Base-by-base conservation (phyloP, 2,888 invertebrate species). In the Athetis lepigone region DNA sequence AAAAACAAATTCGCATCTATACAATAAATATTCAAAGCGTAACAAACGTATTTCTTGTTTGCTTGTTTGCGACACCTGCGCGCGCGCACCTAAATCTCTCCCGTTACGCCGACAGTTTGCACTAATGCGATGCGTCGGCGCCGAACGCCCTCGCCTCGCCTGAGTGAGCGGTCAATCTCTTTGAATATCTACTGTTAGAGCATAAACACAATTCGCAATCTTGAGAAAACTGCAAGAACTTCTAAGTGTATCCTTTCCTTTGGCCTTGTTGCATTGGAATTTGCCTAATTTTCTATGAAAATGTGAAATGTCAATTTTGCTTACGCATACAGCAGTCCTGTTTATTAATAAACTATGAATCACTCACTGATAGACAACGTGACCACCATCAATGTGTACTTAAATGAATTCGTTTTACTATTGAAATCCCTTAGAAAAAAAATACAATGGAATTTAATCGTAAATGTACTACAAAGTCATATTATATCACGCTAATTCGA, bases 61-160 rank as follows among this genome's bases (percentile, higher is more conserved):
- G 57, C 18, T 33, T 27, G 47, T 64, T 65, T 16, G 49, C 36
- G 64, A 70, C 79, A 81, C 79, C 79, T 81, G 82, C 80, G 83
- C 72, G 58, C 55, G 73, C 76, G 76, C 66, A 60, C 68, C 75
- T 73, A 59, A 76, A 76, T 80, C 75, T 73, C 77, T 72, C 75
- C 75, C 75, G 70, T 80, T 81, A 80, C 72, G 72, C 61, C 60
- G 69, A 60, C 60, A 69, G 56, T 75, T 83, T 68, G 75, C 70
- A 75, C 72, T 57, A 68, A 36, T 68, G 52, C 51, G 54, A 52
- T 60, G 29, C 39, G 52, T 42, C 55, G 45, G 18, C 55, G 42
- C 55, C 33, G 71, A 66, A 50, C 37, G 55, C 55, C 58, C 33
- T 59, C 54, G 33, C 70, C 29, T 50, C 64, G 54, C 75, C 39